Evolutionary conservation across 2,113 vertebrate genomes (phyloP), one percentile per base, ranked within the genome.

Genomic region (Malurus alboscapulatus): DNA sequence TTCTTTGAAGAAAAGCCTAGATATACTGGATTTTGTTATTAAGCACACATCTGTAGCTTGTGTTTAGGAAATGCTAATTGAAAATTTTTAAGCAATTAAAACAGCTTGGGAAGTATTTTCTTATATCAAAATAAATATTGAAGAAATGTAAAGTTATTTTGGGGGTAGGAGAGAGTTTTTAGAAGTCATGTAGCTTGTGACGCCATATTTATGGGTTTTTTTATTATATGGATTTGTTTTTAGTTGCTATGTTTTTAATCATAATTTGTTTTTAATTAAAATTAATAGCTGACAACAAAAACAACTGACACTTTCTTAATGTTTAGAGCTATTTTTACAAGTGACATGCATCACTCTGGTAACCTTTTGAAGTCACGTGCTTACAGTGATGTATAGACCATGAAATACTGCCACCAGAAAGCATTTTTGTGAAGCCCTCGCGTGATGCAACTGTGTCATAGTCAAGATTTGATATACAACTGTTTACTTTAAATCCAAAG

Each of bases 271-370:
- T 83, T n/a, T 50, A 45, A 62, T 88, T 16, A 47, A 86, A 74
- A 86, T 71, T 15, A 77, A 74, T 62, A 69, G 36, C 36, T 57
- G n/a, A 14, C 36, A 65, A 42, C 34, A 47, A 81, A 71, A 80
- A 4, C 17, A 66, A 8, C 7, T 62, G 54, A 24, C 13, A 36
- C 20, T 59, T 58, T 12, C 6, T 36, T 71, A 19, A 13, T 61
- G 50, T 42, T 62, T 19, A 50, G 55, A 88, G 68, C 38, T 80
- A 34, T 66, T 80, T 86, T 86, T 74, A 14, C 11, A 25, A 26
- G 30, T 62, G n/a, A 1, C 0, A 0, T 38, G 15, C 12, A 32
- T 86, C 1, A 0, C 19, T 24, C 29, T 44, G 79, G 36, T 53
- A 44, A 73, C 10, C 51, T 62, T 66, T 50, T 27, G 45, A 29